These are phyloP conservation scores for Myxocyprinus asiaticus DNA, from an alignment of 2,113 vertebrate species.

Conservation along the genomic window DNA sequence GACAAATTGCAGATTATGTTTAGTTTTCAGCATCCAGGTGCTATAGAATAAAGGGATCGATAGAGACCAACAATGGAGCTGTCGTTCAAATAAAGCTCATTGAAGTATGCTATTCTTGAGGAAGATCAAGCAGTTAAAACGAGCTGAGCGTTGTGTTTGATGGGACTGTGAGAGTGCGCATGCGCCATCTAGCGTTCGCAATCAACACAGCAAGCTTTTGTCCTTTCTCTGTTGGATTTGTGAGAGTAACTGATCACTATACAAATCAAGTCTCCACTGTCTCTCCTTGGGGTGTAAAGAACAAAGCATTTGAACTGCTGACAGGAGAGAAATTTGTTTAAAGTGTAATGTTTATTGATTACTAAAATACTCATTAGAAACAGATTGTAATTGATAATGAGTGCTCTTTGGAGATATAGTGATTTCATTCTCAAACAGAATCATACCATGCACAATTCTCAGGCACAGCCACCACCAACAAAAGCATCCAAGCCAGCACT, in stretches of 20 bases:
- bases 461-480: slow-evolving; percentile 17
- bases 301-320: neutral
- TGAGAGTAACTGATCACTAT: neutral
- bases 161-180: slow-evolving; percentile 26
- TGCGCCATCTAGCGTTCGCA: slow-evolving; percentile 57
- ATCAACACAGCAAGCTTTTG: neutral
- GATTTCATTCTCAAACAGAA: neutral
- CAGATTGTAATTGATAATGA: neutral
- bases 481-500: slow-evolving; percentile 38
- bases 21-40: neutral
- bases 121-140: neutral
- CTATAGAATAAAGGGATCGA: neutral
- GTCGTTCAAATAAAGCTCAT: neutral
- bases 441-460: neutral
- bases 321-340: neutral
- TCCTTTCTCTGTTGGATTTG: neutral
- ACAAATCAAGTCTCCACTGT: neutral
- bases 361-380: too few relatives aligned
- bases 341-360: too few relatives aligned
- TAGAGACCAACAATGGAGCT: slow-evolving; percentile 6
- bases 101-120: neutral
- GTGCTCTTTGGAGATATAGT: neutral
- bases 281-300: neutral
- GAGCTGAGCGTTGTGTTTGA: neutral
- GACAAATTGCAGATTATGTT: neutral